Base-by-base conservation (phyloP, 1,140 invertebrate genomes). In the Trichogramma pretiosum region DNA sequence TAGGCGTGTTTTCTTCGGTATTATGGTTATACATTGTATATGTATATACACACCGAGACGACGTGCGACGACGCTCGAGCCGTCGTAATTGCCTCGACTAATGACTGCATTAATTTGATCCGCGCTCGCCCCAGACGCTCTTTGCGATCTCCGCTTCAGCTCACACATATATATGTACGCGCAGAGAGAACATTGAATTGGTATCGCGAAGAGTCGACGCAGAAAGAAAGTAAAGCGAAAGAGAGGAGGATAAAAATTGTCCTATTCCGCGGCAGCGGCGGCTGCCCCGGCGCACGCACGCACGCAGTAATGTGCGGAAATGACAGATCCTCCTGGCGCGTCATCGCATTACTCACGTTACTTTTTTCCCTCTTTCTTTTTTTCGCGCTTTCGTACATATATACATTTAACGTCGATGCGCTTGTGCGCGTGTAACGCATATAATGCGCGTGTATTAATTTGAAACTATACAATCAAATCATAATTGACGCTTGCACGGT, bases 11-110 rank as follows among this genome's bases (percentile, higher is more conserved):
- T 35, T 34, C 3, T 16, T 23, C 22, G 7, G n/a, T n/a, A n/a
- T n/a, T n/a, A n/a, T n/a, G n/a, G n/a, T n/a, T n/a, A n/a, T n/a
- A n/a, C n/a, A n/a, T n/a, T n/a, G n/a, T n/a, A n/a, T 16, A 18
- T 19, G 21, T 19, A 36, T 36, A 36, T 36, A 36, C 13, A 5
- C 14, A 19, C 35, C n/a, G n/a, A n/a, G n/a, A n/a, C n/a, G n/a
- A n/a, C n/a, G n/a, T n/a, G n/a, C n/a, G n/a, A n/a, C n/a, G n/a
- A n/a, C n/a, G n/a, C n/a, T n/a, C n/a, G n/a, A 52, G 56, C 48
- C 46, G 52, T 53, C 52, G 55, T 67, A 70, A 68, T 71, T 70
- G 57, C 61, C 67, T 66, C 60, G 65, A 70, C 52, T 64, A 60
- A 61, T 53, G 55, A 53, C 53, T 54, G 52, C 56, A 57, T 62